phyloP scores from a whole-genome alignment of 2,113 vertebrate genomes.

The Corythornis vintsioides region DNA sequence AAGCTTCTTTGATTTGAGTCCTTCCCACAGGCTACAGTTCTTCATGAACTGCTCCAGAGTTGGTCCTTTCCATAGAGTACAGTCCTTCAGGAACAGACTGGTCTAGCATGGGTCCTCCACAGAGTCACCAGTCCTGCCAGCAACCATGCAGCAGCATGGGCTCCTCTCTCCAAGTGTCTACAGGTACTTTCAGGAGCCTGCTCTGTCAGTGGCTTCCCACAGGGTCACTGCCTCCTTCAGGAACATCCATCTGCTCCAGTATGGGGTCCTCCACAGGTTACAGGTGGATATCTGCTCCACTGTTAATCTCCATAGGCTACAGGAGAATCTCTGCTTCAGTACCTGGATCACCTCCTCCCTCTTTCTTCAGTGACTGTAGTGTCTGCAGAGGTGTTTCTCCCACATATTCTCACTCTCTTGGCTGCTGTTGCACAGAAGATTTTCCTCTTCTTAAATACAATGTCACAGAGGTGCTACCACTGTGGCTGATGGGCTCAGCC shows the following conservation, averaged over 20 bases:
- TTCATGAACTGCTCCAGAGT: neutral
- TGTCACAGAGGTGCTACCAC: neutral
- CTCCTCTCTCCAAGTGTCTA: neutral
- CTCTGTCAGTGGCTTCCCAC: neutral
- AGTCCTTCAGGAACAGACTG: neutral
- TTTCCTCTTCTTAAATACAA: neutral
- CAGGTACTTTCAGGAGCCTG: neutral
- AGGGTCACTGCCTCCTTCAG: neutral
- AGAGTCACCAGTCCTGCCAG: neutral
- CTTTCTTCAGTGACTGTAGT: neutral
- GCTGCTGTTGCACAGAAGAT: neutral
- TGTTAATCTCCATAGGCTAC: neutral
- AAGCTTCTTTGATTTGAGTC: neutral
- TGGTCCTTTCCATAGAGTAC: neutral
- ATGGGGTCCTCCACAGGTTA: neutral
- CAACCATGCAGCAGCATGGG: neutral
- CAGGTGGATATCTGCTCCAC: no score
- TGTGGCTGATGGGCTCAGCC: neutral
- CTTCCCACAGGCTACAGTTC: neutral
- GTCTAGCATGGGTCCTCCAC: neutral
- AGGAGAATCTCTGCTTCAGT: neutral
- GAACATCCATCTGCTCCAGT: neutral
- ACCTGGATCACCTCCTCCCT: neutral
- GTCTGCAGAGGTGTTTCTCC: neutral
- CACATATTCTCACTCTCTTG: neutral